Evolutionary conservation across 2,888 invertebrate genomes (phyloP).

Genomic region (Alitta virens): DNA sequence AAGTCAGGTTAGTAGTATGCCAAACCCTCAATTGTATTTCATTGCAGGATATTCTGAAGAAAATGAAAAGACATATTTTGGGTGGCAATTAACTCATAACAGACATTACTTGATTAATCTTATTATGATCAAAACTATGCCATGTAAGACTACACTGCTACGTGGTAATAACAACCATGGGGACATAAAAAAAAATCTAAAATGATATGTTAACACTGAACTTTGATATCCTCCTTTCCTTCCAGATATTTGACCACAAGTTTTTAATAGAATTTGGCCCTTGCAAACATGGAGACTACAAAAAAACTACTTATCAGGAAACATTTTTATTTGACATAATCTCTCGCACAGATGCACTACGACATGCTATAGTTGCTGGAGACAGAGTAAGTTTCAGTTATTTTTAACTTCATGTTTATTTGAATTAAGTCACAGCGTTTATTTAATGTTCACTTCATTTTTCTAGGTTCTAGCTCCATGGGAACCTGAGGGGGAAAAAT

Average conservation of each 20-base stretch:
- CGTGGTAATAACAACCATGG: no score
- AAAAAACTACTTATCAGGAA: slow-evolving; percentile 52
- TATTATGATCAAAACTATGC: no score
- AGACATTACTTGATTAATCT: no score
- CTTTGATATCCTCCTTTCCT: no score
- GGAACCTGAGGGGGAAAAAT: slow-evolving; percentile 50
- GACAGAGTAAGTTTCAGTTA: slow-evolving; percentile 38
- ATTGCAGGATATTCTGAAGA: no score
- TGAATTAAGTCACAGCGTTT: background rate
- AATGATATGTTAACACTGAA: no score
- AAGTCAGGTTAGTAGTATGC: slow-evolving; percentile 52
- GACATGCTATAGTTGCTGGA: slow-evolving; percentile 48
- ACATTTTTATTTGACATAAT: slow-evolving; percentile 54
- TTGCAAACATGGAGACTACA: slow-evolving; percentile 48
- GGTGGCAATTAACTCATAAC: no score
- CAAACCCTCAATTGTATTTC: no score
- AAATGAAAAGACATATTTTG: no score
- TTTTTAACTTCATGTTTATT: slow-evolving; percentile 1
- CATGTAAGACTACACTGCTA: no score
- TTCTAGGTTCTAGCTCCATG: slow-evolving; percentile 40
- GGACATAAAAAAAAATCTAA: no score
- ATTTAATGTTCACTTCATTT: background rate
- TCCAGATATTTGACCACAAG: slow-evolving; percentile 32
- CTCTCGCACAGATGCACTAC: slow-evolving; percentile 47
- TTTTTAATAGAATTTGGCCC: slow-evolving; percentile 54